Conservation (phyloP, 2,113 vertebrate genomes). For the Pithys albifrons region DNA sequence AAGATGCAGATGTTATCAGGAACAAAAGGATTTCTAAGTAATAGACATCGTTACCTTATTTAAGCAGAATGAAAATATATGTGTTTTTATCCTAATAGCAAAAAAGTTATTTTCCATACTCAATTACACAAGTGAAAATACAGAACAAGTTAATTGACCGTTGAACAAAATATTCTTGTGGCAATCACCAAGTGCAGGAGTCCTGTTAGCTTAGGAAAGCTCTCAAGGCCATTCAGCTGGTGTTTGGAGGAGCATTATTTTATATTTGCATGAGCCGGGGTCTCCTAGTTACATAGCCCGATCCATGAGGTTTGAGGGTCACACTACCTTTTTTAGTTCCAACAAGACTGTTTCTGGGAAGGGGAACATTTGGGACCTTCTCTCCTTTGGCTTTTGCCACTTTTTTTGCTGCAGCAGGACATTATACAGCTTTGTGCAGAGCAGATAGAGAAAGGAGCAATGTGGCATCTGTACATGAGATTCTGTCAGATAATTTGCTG, state of each 20-base stretch:
- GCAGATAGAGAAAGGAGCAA: neutral
- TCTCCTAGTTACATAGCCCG: neutral
- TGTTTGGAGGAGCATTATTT: neutral
- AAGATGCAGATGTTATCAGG: neutral
- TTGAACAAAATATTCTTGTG: neutral
- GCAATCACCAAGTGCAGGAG: neutral
- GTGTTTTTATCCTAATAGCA: neutral
- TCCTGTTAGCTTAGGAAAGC: neutral
- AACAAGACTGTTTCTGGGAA: neutral
- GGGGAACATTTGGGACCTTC: neutral
- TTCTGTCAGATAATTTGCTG: neutral
- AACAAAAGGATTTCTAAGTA: neutral
- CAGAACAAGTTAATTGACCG: neutral
- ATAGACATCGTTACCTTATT: neutral
- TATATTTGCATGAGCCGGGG: neutral
- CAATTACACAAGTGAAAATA: neutral
- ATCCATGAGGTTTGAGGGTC: neutral
- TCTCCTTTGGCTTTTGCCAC: neutral
- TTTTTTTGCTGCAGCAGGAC: neutral
- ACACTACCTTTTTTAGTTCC: neutral
- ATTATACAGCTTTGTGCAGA: neutral
- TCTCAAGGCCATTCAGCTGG: neutral
- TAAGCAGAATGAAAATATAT: neutral
- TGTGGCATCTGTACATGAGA: accelerated
- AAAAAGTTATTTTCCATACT: neutral